Evolutionary conservation across 2,797 vertebrate genomes (phyloP).

Genomic region (Peromyscus aztecus): DNA sequence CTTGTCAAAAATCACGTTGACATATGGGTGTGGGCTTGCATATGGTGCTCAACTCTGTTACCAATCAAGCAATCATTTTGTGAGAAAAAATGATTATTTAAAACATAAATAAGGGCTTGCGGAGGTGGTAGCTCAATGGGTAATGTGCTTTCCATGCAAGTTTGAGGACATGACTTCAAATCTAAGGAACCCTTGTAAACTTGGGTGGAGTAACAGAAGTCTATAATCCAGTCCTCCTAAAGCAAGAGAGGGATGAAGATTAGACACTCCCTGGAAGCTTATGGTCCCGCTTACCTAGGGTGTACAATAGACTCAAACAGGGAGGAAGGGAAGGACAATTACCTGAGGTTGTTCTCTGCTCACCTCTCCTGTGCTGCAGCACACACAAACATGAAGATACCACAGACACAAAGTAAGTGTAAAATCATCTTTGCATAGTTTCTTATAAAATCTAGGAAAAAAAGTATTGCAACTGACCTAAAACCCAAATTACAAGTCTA

Average conservation of each 20-base stretch:
- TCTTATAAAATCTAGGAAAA: background rate
- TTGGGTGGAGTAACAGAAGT: too few species aligned
- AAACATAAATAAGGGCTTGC: background rate
- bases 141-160: background rate
- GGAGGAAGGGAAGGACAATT: too few species aligned
- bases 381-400: background rate
- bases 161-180: background rate
- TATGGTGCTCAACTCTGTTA: background rate
- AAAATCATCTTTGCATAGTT: background rate
- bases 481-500: background rate
- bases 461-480: background rate
- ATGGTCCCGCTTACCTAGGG: too few species aligned
- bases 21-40: background rate
- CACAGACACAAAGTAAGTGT: background rate
- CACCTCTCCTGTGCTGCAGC: background rate
- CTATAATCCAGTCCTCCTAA: background rate
- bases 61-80: background rate
- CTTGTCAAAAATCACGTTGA: background rate
- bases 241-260: background rate
- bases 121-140: background rate
- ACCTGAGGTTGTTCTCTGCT: background rate
- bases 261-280: too few species aligned
- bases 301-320: background rate
- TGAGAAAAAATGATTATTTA: background rate
- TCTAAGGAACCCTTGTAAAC: background rate